phyloP scores from a whole-genome alignment of 2,113 vertebrate species.

The Salvelinus alpinus region DNA sequence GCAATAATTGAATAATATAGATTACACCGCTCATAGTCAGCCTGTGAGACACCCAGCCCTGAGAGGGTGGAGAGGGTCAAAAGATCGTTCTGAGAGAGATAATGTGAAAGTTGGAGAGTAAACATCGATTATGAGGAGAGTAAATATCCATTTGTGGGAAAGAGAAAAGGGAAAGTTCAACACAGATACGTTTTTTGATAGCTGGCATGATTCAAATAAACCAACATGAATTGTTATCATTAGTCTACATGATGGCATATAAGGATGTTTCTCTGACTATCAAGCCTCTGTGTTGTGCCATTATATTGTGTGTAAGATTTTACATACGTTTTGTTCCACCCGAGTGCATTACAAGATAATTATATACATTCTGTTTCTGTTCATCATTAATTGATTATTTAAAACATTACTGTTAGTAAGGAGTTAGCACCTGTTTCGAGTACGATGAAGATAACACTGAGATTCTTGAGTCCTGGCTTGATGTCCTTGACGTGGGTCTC shows the following conservation, averaged over 20 bases:
- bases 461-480: slow-evolving; percentile 83
- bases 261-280: not conserved
- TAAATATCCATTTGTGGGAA: not conserved
- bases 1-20: no score
- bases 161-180: not conserved
- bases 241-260: not conserved
- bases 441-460: slow-evolving; percentile 85
- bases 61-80: no score
- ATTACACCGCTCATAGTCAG: no score
- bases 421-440: slow-evolving; percentile 78
- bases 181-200: not conserved
- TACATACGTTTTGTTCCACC: not conserved
- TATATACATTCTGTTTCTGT: not conserved
- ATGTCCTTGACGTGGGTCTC: slow-evolving; percentile 73
- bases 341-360: not conserved
- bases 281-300: not conserved
- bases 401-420: no score
- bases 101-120: no score
- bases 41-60: no score
- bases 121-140: no score
- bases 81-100: no score
- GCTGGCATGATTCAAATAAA: not conserved
- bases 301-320: not conserved
- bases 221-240: not conserved
- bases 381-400: no score